These are phyloP conservation scores for Chelonoidis abingdonii DNA, from an alignment of 2,113 vertebrate species.

Conservation along the genomic window DNA sequence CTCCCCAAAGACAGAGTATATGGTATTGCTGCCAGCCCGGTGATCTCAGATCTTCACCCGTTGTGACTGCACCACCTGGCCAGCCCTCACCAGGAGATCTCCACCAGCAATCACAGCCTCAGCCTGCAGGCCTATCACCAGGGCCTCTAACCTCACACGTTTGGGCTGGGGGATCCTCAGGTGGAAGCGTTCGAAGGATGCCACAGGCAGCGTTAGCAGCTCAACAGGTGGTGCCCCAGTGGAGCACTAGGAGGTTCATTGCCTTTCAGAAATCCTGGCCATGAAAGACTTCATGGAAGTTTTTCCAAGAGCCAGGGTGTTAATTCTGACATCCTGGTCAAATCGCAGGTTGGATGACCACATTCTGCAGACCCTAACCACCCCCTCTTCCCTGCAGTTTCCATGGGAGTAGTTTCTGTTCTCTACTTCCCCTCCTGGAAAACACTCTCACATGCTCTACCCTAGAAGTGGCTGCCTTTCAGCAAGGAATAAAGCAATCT, in stretches of 20 bases:
- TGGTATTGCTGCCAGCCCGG: neutral
- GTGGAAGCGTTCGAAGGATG: too few species aligned
- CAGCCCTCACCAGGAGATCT: neutral
- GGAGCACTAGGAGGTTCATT: neutral
- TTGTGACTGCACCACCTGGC: neutral
- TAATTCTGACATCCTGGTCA: neutral
- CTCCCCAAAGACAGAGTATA: neutral
- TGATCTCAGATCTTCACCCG: fast-evolving
- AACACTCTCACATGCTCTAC: neutral
- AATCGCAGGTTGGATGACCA: neutral
- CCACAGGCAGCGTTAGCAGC: too few species aligned
- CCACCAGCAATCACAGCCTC: neutral
- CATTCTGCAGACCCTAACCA: neutral
- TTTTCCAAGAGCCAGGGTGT: too few species aligned
- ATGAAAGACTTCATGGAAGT: neutral
- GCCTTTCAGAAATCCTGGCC: neutral
- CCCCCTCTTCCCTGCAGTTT: too few species aligned
- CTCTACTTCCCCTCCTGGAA: neutral
- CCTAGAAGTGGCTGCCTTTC: neutral
- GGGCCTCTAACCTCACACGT: neutral
- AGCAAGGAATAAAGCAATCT: neutral
- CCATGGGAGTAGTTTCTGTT: neutral
- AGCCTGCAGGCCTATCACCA: neutral
- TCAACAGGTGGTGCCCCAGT: neutral
- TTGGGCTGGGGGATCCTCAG: neutral